Evolutionary conservation across 2,113 vertebrate species (phyloP).

Genomic region (Proterorhinus semilunaris): DNA sequence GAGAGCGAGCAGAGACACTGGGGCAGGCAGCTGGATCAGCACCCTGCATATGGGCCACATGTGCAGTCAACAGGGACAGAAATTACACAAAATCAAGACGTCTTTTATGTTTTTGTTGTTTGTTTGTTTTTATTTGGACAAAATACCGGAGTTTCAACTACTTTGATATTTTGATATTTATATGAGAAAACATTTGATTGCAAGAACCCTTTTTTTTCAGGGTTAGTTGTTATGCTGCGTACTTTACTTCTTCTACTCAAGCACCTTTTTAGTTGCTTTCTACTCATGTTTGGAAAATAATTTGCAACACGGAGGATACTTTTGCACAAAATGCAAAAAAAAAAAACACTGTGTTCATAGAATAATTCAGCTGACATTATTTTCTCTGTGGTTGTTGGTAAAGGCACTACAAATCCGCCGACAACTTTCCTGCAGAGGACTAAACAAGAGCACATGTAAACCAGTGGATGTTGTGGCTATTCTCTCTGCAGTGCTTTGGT

Average conservation of each 20-base stretch:
- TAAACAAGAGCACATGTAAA: conserved; percentile 37
- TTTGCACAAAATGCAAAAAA: conserved; percentile 20
- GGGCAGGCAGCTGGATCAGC: conserved; percentile 68
- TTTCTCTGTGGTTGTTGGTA: conserved; percentile 44
- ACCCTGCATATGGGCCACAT: conserved; percentile 73
- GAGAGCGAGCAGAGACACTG: conserved; percentile 68
- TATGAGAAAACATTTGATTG: no score
- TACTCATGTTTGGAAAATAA: background rate
- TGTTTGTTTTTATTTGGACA: no score
- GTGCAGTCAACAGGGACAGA: conserved; percentile 62
- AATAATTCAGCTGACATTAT: conserved; percentile 33
- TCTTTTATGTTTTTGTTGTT: conserved; percentile 1
- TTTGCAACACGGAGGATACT: background rate
- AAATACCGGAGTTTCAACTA: no score
- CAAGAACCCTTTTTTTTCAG: no score
- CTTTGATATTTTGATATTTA: no score
- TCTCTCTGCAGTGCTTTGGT: conserved; percentile 48
- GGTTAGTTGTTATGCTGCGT: no score
- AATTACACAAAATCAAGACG: conserved; percentile 35
- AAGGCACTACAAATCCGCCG: conserved; percentile 46
- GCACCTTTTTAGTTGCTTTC: no score
- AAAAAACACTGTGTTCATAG: no score
- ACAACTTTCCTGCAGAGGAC: conserved; percentile 30
- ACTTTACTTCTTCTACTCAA: no score
- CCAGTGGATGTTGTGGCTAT: conserved; percentile 44